Percentiles rank a stretch among this genome's conserved stretches.
Conservation (phyloP, 2,888 invertebrate genomes). For the Scelioninae gen. 1 region DNA sequence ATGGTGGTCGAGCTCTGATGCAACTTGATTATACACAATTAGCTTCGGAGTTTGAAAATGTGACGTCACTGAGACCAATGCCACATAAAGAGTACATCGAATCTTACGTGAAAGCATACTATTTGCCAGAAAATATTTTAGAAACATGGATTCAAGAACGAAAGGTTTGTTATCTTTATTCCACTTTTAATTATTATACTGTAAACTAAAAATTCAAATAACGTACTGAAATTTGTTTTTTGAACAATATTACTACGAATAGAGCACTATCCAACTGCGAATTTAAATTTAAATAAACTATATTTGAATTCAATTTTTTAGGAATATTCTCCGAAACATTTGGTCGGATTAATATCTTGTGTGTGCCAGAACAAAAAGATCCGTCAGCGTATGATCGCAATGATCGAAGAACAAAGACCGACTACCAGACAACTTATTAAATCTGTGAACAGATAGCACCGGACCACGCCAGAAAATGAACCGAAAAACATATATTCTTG, state of each 20-base stretch:
- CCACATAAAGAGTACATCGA: constrained; percentile 96
- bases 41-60: constrained; percentile 94
- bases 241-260: too few species aligned
- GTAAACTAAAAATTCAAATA: too few species aligned
- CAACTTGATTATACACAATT: constrained; percentile 98
- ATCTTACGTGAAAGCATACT: constrained; percentile 97
- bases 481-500: constrained; percentile 49
- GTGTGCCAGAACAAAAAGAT: constrained; percentile 95
- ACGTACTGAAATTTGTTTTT: too few species aligned
- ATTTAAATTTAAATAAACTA: too few species aligned
- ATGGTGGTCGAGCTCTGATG: constrained; percentile 98
- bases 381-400: constrained; percentile 90
- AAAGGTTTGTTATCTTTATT: constrained; percentile 85
- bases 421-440: constrained; percentile 40
- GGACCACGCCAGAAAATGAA: background rate
- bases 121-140: constrained; percentile 93
- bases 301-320: constrained; percentile 81
- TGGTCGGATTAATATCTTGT: constrained; percentile 92
- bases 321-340: constrained; percentile 96
- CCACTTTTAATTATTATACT: too few species aligned
- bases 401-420: constrained; percentile 87
- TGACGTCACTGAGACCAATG: constrained; percentile 92
- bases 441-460: constrained; percentile 78
- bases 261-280: too few species aligned
- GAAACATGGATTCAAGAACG: constrained; percentile 95